Conservation (phyloP, 1,140 invertebrate species). For the Dryas iulia region DNA sequence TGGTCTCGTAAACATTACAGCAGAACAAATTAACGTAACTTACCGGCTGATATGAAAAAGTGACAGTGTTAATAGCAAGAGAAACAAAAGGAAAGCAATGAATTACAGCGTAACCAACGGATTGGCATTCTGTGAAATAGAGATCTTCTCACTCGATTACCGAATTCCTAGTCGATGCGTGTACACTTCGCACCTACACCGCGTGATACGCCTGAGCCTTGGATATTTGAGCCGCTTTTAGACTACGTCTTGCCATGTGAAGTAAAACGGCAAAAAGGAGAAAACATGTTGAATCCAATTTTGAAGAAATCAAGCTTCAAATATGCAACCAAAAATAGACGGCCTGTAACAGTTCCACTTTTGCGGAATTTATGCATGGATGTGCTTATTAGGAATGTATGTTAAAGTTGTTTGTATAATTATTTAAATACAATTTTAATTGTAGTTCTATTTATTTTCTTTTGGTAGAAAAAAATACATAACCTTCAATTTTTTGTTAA, state of each 20-base stretch:
- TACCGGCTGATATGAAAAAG: neutral
- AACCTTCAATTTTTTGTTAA: no score
- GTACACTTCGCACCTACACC: conserved; percentile 65
- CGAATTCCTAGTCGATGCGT: conserved; percentile 43
- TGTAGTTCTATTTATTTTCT: neutral
- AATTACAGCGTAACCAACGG: neutral
- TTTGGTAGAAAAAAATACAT: no score
- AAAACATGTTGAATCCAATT: conserved; percentile 32
- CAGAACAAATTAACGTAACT: neutral
- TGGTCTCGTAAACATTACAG: neutral
- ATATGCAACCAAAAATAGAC: conserved; percentile 23
- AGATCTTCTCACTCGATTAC: neutral
- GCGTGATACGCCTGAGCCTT: conserved; percentile 34
- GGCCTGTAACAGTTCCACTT: conserved; percentile 32
- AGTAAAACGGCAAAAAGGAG: conserved; percentile 30
- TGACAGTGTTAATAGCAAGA: neutral
- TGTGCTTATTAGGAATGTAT: conserved; percentile 40
- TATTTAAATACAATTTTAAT: neutral
- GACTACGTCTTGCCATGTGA: conserved; percentile 24
- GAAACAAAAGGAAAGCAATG: conserved; percentile 4
- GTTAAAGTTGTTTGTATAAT: no score
- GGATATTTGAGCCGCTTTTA: conserved; percentile 16
- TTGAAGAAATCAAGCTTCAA: conserved; percentile 38
- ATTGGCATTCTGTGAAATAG: neutral
- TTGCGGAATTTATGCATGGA: conserved; percentile 57